Conservation (phyloP, 2,888 invertebrate species). For the Uloborus plumipes region DNA sequence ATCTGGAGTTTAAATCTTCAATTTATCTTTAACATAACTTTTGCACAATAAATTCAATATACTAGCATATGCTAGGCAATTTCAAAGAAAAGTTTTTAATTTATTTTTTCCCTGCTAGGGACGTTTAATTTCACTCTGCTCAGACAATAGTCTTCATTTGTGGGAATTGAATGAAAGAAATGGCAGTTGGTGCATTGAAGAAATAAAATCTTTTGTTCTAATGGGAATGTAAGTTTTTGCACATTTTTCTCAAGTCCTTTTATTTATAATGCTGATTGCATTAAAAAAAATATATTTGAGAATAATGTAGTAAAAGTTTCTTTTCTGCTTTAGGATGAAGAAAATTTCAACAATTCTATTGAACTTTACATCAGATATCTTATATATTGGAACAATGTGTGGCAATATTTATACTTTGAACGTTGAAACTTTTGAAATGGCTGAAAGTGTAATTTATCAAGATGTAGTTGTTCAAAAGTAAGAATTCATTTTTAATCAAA, state of each 20-base stretch:
- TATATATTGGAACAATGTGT: slow-evolving; percentile 93
- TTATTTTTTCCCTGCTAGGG: slow-evolving; percentile 74
- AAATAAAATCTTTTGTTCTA: slow-evolving; percentile 83
- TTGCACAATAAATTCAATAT: background rate
- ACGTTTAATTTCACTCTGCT: slow-evolving; percentile 87
- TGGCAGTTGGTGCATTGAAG: slow-evolving; percentile 78
- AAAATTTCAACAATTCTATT: slow-evolving; percentile 90
- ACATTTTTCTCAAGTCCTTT: background rate
- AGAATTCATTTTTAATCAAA: slow-evolving; percentile 71
- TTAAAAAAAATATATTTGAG: too few species aligned
- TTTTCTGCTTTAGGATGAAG: slow-evolving; percentile 77
- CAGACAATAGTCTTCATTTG: slow-evolving; percentile 92
- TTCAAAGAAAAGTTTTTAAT: background rate
- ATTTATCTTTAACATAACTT: background rate
- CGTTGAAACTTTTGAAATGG: slow-evolving; percentile 83
- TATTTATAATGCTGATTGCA: background rate
- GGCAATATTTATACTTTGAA: slow-evolving; percentile 94
- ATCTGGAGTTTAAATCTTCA: background rate
- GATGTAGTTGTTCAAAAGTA: slow-evolving; percentile 97
- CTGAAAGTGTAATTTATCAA: slow-evolving; percentile 93
- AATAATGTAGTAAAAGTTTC: background rate
- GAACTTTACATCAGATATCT: slow-evolving; percentile 82
- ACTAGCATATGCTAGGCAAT: background rate
- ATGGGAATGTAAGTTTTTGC: slow-evolving; percentile 76
- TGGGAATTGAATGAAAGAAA: slow-evolving; percentile 85